These are phyloP conservation scores for Agrotis ipsilon DNA, from an alignment of 2,888 invertebrate genomes.

Conservation along the genomic window DNA sequence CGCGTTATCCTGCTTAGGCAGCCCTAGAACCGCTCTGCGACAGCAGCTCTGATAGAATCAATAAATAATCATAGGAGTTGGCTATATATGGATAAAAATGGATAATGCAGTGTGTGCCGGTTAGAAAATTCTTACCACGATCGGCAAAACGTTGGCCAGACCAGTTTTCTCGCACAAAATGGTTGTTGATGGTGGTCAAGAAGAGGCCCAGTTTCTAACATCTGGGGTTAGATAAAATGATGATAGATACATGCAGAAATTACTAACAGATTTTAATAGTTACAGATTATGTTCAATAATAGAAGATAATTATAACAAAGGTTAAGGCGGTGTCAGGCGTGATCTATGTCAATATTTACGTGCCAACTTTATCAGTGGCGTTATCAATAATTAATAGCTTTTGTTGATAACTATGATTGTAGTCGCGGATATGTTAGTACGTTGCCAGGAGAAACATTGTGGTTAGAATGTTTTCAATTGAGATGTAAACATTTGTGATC, in stretches of 20 bases:
- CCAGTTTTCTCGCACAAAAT: no score
- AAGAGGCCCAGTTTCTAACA: neutral
- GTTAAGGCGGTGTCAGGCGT: conserved; percentile 86
- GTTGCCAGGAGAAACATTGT: conserved; percentile 76
- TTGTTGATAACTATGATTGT: conserved; percentile 76
- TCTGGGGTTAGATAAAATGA: neutral
- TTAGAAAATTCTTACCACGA: neutral
- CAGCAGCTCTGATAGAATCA: conserved; percentile 16
- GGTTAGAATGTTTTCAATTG: conserved; percentile 26
- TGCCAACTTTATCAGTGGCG: conserved; percentile 68
- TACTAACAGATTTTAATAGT: conserved; percentile 45
- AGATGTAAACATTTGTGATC: conserved; percentile 38
- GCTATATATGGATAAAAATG: neutral
- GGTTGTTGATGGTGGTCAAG: neutral
- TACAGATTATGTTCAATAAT: conserved; percentile 82
- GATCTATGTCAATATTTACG: conserved; percentile 89
- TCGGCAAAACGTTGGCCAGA: neutral
- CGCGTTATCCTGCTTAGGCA: no score
- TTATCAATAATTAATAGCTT: conserved; percentile 71
- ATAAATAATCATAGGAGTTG: conserved; percentile 11
- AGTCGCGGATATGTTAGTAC: conserved; percentile 71
- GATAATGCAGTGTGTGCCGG: neutral
- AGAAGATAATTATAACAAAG: conserved; percentile 79
- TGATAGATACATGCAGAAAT: conserved; percentile 30
- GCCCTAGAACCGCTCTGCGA: no score